Base-by-base conservation (phyloP, 2,797 vertebrate genomes). In the Dendrocincla fuliginosa region DNA sequence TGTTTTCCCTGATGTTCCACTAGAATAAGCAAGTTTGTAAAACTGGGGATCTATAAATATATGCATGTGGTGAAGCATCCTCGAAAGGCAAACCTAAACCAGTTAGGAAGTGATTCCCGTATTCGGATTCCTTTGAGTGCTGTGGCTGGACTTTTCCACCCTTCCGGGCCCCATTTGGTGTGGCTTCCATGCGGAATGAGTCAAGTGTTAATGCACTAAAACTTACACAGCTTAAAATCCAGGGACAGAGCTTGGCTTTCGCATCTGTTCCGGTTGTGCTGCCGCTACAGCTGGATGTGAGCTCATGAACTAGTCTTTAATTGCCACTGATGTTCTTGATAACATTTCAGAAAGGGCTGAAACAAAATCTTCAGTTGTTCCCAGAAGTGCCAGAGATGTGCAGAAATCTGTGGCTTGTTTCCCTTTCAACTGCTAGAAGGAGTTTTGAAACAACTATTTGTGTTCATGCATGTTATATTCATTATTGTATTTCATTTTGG, bases 1-100 rank as follows among this genome's bases (percentile, higher is more conserved):
- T 87, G 57, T 82, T 94, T 96, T 95, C 87, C 49, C 47, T 76
- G 32, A 82, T 73, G 65, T 92, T 97, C 93, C 64, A 65, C n/a
- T 91, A 81, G 90, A 94, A 85, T 78, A 94, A 78, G 65, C 83
- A 70, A 87, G 90, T 94, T 50, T 87, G 57, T 86, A 76, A 87
- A 92, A 76, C 56, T 46, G 86, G 75, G 71, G 56, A 64, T 35
- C 89, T 84, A 19, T 35, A 69, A 82, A 71, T 61, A 56, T 56
- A 20, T 5, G 6, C 2, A 2, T 55, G 46, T 80, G 41, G 30
- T 39, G 75, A 60, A 46, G 44, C 52, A 87, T 68, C 52, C 81
- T 79, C 30, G 25, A 24, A 83, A 92, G 60, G 13, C 37, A 82
- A 84, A 16, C 24, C 52, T 56, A 28, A 22, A 94, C 1, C 35